Conservation (phyloP, 2,113 vertebrate genomes). For the Meriones unguiculatus region DNA sequence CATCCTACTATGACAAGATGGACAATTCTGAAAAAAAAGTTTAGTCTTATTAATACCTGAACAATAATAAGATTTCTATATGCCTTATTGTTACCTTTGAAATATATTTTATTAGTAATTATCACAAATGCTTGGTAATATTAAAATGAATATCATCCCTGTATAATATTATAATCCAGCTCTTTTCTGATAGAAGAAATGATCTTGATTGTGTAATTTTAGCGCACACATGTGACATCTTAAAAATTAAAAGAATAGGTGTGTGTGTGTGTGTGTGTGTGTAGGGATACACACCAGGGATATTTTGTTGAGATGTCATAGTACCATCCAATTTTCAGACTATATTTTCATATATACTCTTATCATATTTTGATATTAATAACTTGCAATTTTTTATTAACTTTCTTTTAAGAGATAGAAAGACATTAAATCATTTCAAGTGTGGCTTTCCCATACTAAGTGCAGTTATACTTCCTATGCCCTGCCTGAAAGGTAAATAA, state of each 20-base stretch:
- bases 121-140: background rate
- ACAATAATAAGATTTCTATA: background rate
- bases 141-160: background rate
- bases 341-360: background rate
- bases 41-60: background rate
- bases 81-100: constrained; percentile 17
- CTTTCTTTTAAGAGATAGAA: background rate
- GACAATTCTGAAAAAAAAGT: background rate
- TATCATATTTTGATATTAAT: background rate
- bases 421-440: too few relatives aligned
- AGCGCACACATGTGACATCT: background rate
- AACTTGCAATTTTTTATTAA: background rate
- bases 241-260: background rate
- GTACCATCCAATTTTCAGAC: background rate
- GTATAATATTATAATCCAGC: background rate
- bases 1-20: background rate
- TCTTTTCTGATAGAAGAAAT: background rate
- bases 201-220: background rate
- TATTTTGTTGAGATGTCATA: background rate
- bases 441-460: background rate
- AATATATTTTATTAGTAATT: background rate
- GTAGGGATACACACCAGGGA: too few relatives aligned
- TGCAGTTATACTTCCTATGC: background rate
- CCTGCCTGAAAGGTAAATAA: background rate
- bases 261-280: background rate